These are phyloP conservation scores for Ctenomys sociabilis DNA, from an alignment of 2,113 vertebrate species.

Conservation along the genomic window DNA sequence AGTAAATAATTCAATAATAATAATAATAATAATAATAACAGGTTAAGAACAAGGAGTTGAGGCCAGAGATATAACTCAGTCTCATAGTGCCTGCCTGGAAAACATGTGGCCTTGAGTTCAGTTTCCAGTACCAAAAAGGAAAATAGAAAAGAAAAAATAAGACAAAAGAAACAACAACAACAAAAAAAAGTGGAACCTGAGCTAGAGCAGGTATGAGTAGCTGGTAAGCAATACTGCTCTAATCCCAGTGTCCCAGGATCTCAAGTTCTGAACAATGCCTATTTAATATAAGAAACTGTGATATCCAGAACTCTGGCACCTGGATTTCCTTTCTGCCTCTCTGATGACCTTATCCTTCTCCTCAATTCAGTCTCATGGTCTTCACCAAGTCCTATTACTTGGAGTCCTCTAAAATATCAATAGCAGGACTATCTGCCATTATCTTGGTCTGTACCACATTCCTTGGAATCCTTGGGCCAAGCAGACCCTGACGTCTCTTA, in stretches of 20 bases:
- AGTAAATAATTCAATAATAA: not conserved
- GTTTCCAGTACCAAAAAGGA: too few species aligned
- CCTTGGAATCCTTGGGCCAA: not conserved
- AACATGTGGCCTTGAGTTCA: too few species aligned
- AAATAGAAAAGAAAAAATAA: too few species aligned
- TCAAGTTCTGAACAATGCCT: not conserved
- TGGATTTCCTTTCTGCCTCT: not conserved
- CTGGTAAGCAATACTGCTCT: not conserved
- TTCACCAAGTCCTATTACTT: not conserved
- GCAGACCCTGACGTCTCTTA: not conserved
- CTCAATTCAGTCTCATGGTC: not conserved
- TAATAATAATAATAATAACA: not conserved
- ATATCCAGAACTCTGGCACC: not conserved
- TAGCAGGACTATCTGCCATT: not conserved
- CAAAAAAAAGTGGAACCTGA: too few species aligned
- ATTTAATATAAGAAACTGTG: not conserved
- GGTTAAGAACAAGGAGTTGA: not conserved
- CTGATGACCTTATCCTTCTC: not conserved
- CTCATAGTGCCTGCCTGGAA: too few species aligned
- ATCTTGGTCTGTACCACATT: not conserved
- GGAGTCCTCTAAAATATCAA: not conserved
- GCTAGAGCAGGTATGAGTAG: too few species aligned
- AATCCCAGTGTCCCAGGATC: not conserved
- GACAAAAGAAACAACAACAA: too few species aligned
- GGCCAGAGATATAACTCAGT: too few species aligned